These are phyloP conservation scores for Urocynchramus pylzowi DNA, from an alignment of 2,113 vertebrate genomes.

Conservation along the genomic window DNA sequence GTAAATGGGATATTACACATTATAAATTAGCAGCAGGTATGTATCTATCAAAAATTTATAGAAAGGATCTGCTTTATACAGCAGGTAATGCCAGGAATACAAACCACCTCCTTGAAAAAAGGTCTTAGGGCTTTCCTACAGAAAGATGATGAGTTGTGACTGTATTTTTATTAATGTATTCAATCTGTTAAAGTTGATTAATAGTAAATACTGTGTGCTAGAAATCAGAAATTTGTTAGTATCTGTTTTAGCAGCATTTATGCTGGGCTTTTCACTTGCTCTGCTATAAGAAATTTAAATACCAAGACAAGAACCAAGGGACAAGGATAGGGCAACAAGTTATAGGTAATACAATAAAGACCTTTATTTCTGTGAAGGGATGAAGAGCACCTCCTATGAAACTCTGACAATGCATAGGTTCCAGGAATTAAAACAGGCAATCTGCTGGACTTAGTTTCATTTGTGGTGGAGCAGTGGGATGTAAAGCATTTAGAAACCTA, in stretches of 20 bases:
- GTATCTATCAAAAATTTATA: not conserved
- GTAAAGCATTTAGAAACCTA: not conserved
- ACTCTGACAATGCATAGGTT: not conserved
- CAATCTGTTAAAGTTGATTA: not conserved
- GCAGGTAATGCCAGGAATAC: not conserved
- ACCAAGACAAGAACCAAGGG: not conserved
- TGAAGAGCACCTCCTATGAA: not conserved
- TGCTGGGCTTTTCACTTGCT: not conserved
- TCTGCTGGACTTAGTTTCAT: not conserved
- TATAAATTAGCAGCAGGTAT: not conserved
- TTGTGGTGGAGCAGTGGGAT: not conserved
- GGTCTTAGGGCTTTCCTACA: not conserved
- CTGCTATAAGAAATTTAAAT: not conserved
- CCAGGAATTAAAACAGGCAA: not conserved
- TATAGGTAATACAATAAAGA: not conserved
- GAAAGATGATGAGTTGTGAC: not conserved
- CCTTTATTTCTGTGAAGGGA: not conserved
- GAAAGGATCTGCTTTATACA: not conserved
- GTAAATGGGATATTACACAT: not conserved
- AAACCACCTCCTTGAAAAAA: not conserved
- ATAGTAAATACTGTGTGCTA: not conserved
- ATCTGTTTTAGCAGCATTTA: not conserved
- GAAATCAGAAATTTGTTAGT: not conserved
- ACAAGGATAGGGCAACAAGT: not conserved
- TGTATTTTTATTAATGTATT: not conserved